Percentiles rank a stretch among this genome's conserved stretches.
phyloP scores from a whole-genome alignment of 2,888 invertebrate genomes.

The Nymphalis urticae region DNA sequence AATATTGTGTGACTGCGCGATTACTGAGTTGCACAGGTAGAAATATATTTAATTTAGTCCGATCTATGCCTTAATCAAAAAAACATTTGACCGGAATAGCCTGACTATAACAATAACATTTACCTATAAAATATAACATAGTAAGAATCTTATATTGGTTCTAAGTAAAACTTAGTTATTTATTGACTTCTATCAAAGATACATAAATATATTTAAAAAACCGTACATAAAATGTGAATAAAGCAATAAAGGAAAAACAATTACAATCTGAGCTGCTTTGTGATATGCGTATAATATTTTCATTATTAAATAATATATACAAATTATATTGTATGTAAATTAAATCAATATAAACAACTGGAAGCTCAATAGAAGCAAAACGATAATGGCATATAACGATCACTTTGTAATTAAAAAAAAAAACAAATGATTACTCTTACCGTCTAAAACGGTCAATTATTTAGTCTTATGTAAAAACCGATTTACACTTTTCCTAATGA shows the following conservation, averaged over 20 bases:
- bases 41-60: no score
- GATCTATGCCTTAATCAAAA: no score
- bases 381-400: slow-evolving; percentile 66
- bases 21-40: no score
- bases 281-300: slow-evolving; percentile 25
- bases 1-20: no score
- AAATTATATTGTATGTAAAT: slow-evolving; percentile 3
- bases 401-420: slow-evolving; percentile 58
- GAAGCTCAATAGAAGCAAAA: slow-evolving; percentile 69
- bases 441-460: slow-evolving; percentile 23
- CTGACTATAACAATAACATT: no score
- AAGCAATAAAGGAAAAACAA: slow-evolving; percentile 20
- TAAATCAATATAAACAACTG: slow-evolving; percentile 47
- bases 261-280: slow-evolving; percentile 31
- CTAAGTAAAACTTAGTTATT: neutral
- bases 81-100: no score
- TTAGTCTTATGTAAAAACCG: slow-evolving; percentile 7
- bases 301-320: slow-evolving; percentile 14
- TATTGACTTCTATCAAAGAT: neutral
- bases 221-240: slow-evolving; percentile 20
- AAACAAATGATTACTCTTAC: slow-evolving; percentile 17
- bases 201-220: neutral
- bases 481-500: slow-evolving; percentile 15
- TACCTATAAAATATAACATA: no score
- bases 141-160: neutral